A percentile compares a stretch with the other conserved stretches of the same genome.
Conservation (phyloP, 2,888 invertebrate species). For the Myopa testacea region DNA sequence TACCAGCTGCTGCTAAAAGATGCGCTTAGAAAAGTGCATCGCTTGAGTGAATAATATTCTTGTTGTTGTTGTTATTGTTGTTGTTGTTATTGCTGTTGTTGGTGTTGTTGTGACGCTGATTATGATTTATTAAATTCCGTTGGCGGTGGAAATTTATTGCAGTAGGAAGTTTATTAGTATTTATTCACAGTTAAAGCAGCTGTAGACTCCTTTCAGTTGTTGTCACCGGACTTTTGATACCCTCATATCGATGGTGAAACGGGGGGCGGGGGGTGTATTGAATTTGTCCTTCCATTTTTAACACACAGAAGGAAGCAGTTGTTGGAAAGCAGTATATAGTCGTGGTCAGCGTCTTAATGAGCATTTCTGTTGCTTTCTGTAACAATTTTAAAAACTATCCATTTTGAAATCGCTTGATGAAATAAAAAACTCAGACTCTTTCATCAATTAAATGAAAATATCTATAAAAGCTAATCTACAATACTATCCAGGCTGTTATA, state of each 20-base stretch:
- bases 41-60: neutral
- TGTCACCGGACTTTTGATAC: too few species aligned
- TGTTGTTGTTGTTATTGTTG: neutral
- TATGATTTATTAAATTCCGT: slow-evolving; percentile 22
- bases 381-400: neutral
- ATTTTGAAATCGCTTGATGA: neutral
- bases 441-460: neutral
- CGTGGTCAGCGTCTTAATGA: too few species aligned
- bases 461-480: too few species aligned
- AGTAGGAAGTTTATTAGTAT: slow-evolving; percentile 52
- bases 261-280: too few species aligned
- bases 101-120: neutral
- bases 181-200: neutral
- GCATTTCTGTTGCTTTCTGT: too few species aligned
- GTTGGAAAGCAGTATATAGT: too few species aligned
- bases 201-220: neutral
- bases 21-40: slow-evolving; percentile 7
- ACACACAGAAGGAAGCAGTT: too few species aligned
- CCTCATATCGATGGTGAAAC: too few species aligned
- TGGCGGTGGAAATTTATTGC: slow-evolving; percentile 51
- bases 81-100: slow-evolving; percentile 7
- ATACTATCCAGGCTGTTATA: neutral
- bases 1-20: neutral
- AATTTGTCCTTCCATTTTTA: too few species aligned
- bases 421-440: neutral